These are phyloP conservation scores for Drosophila teissieri DNA, from an alignment of 1,140 invertebrate species.

Conservation along the genomic window DNA sequence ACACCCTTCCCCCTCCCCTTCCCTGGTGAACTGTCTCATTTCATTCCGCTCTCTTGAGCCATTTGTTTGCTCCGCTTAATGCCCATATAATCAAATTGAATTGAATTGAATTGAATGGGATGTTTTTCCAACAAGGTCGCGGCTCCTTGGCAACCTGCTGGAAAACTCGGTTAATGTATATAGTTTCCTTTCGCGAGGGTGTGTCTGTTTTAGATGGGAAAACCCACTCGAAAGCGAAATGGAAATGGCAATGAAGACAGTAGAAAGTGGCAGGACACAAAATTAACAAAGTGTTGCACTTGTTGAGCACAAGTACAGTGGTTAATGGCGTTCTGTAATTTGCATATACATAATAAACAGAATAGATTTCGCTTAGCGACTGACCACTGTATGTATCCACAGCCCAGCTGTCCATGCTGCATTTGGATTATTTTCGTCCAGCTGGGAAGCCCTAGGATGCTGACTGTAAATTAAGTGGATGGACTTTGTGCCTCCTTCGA, in stretches of 20 bases:
- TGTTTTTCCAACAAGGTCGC: constrained; percentile 35
- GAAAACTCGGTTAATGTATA: constrained; percentile 23
- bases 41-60: constrained; percentile 47
- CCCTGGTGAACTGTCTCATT: constrained; percentile 14
- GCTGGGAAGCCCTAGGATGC: constrained; percentile 44
- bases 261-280: constrained; percentile 7
- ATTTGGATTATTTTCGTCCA: constrained; percentile 19
- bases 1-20: neutral
- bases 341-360: neutral
- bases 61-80: constrained; percentile 41
- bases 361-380: neutral
- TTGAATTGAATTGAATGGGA: constrained; percentile 44
- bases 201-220: constrained; percentile 5
- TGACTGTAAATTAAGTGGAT: constrained; percentile 38
- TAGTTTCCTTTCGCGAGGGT: constrained; percentile 19
- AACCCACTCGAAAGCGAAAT: constrained; percentile 9
- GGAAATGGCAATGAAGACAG: constrained; percentile 13
- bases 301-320: constrained; percentile 27
- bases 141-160: constrained; percentile 37
- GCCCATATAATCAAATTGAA: constrained; percentile 46
- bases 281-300: constrained; percentile 16
- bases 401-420: constrained; percentile 18
- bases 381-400: neutral
- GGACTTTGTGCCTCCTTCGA: constrained; percentile 29
- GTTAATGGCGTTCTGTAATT: neutral